Evolutionary conservation across 2,797 vertebrate species (phyloP).

Genomic region (Coluber constrictor): DNA sequence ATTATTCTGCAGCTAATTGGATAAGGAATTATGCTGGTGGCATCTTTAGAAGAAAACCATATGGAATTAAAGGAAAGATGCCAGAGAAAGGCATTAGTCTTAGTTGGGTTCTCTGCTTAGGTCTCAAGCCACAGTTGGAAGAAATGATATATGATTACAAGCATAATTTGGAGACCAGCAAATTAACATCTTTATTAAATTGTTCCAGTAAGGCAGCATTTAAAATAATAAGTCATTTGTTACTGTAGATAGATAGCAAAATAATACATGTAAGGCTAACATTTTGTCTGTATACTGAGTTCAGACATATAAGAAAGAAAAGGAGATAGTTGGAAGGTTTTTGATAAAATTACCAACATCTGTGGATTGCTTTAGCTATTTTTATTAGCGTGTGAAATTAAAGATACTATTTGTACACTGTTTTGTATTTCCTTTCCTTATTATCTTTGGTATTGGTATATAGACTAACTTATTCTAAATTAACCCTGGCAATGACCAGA

Average conservation of each 20-base stretch:
- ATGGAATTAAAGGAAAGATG: background rate
- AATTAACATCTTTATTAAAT: background rate
- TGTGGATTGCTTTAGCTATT: background rate
- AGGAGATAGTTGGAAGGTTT: background rate
- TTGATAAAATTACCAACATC: background rate
- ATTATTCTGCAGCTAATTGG: background rate
- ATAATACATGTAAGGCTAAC: background rate
- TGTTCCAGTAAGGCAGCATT: background rate
- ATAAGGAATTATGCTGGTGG: background rate
- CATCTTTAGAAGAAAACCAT: background rate
- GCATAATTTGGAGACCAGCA: background rate
- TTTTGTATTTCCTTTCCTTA: background rate
- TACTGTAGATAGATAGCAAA: background rate
- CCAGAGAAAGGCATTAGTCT: background rate
- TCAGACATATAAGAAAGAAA: background rate
- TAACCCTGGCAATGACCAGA: background rate
- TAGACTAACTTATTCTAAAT: background rate
- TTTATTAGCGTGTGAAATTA: background rate
- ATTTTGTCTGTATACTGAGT: background rate
- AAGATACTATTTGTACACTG: background rate
- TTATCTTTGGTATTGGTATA: background rate
- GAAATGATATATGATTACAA: background rate
- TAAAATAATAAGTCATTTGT: background rate
- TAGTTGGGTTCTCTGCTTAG: background rate
- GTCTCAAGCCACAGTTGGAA: background rate